Evolutionary conservation across 2,888 invertebrate genomes (phyloP), one percentile per base, ranked within the genome.

Genomic region (Drosophila lacicola): DNA sequence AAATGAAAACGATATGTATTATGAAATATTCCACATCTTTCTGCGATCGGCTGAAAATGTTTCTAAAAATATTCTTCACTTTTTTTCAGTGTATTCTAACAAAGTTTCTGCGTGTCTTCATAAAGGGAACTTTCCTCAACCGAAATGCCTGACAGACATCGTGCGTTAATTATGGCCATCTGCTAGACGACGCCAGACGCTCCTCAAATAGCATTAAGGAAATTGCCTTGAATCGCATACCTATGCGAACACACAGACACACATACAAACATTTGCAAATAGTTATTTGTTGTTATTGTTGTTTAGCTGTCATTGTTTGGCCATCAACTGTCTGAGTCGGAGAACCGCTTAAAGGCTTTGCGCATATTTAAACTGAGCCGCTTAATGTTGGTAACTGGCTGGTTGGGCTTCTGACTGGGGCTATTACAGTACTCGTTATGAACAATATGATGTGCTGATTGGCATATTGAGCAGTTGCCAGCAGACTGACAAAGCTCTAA

Each of bases 161-260:
- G 88, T 88, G 88, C 84, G 82, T 88, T 85, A 85, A 85, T 85
- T 85, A 88, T 85, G 75, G 82, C 84, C 88, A 88, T 85, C 79
- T 82, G 79, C 46, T 50, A 67, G 80, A 82, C 66, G 64, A 60
- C 47, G 45, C 75, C 74, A 75, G 75, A 75, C 75, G 69, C 75
- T 78, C 55, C 78, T 61, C 75, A 80, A 83, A 85, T 80, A 78
- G 84, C 84, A 85, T 85, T 84, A 86, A 78, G 88, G 75, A 86
- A 86, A 85, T 85, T 88, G 84, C 78, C 88, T 74, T 46, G 70
- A 78, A 82, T 74, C 80, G 66, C 85, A 83, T 84, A 87, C 79
- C 82, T 88, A 75, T 68, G 71, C 63, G 74, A 46, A 14, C 34
- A 13, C 13, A 37, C 29, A 21, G 11, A 39, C n/a, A 39, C 33